A percentile compares a stretch with the other conserved stretches of the same genome.
phyloP scores from a whole-genome alignment of 1,140 invertebrate genomes.

The Reticulitermes speratus region DNA sequence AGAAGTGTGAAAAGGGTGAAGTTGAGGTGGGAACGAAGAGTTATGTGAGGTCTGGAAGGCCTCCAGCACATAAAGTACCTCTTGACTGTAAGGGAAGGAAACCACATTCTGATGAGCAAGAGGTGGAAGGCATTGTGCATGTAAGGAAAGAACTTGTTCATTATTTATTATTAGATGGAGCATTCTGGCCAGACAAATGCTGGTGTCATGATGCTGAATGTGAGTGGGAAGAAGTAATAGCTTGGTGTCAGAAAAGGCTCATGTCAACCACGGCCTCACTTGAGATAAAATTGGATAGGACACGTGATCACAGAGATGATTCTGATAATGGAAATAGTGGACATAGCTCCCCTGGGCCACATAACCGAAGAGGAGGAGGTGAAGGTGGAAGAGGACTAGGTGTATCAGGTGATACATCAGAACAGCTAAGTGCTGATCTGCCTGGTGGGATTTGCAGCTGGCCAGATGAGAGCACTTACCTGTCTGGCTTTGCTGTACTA shows the following conservation, averaged over 20 bases:
- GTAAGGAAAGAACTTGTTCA: constrained; percentile 29
- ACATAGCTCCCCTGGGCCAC: constrained; percentile 11
- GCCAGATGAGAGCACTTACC: constrained; percentile 79
- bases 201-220: constrained; percentile 41
- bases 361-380: not conserved
- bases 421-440: constrained; percentile 68
- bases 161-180: constrained; percentile 25
- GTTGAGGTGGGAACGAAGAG: not conserved
- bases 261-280: not conserved
- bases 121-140: constrained; percentile 33
- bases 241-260: not conserved
- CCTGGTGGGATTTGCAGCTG: constrained; percentile 77
- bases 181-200: constrained; percentile 42
- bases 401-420: constrained; percentile 46
- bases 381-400: constrained; percentile 16
- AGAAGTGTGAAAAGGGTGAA: not conserved
- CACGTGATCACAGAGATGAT: constrained; percentile 39
- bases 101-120: constrained; percentile 36
- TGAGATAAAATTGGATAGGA: not conserved
- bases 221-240: constrained; percentile 39
- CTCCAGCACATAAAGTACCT: not conserved
- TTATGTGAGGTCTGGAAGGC: not conserved
- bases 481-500: constrained; percentile 46
- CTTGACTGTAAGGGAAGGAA: not conserved
- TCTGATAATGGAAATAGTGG: constrained; percentile 52